Base-by-base conservation (phyloP, 1,140 invertebrate genomes). In the Harpegnathos saltator region DNA sequence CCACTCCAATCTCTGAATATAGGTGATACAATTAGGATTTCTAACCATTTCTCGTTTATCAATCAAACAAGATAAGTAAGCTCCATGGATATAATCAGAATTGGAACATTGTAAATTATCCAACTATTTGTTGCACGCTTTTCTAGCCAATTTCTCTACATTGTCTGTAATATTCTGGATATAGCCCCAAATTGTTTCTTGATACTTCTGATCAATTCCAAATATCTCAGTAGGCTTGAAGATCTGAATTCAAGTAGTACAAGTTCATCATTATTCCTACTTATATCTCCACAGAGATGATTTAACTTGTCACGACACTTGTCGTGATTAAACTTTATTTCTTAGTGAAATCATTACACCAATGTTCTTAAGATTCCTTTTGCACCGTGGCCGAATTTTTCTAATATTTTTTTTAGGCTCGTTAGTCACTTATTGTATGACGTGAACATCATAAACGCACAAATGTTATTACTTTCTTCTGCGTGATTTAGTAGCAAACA, bases 141-240 rank as follows among this genome's bases (percentile, higher is more conserved):
- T 94, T 87, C 95, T 95, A 26, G 97, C 94, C 33, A 97, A 95
- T 29, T 95, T 94, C 50, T 97, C 95, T 91, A 99, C 96, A 90
- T 97, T 97, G 71, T 96, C 95, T 2, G 98, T 97, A 52, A 99
- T 93, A 85, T 97, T 96, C 24, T 95, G 95, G 86, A 97, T 97
- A 88, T 97, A 97, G 0, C 94, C 92, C 97, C 97, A 98, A 65
- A 98, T 94, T 26, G 96, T 95, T 92, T 98, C 96, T 89, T 98
- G 97, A 89, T 97, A 98, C 33, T 94, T 90, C 59, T 96, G 94
- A 26, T 95, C 94, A 24, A 97, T 93, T 69, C 95, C 95, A 9
- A 95, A 95, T 74, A 97, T 91, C 87, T 96, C 95, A 52, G 95
- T 96, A 71, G 96, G 95, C 92, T 77, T 95, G 54, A 95, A 96